Conservation (phyloP, 2,888 invertebrate genomes). For the Gymnosoma rotundatum region DNA sequence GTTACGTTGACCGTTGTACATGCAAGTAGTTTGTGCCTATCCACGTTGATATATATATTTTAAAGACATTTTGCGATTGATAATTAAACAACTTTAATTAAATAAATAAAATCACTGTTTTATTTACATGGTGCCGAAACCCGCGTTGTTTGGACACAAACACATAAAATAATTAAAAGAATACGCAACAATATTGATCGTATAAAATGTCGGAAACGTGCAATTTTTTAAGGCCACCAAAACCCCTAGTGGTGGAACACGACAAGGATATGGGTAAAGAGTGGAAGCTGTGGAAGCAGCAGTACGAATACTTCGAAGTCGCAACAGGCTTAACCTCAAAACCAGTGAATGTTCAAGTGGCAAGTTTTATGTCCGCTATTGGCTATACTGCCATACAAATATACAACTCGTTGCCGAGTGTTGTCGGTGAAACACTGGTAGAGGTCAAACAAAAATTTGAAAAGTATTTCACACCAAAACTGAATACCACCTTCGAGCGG, state of each 20-base stretch:
- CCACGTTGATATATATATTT: too few relatives aligned
- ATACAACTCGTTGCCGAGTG: background rate
- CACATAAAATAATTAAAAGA: too few relatives aligned
- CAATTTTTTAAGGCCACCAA: constrained; percentile 15
- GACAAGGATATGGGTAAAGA: constrained; percentile 20
- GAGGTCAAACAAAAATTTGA: constrained; percentile 3
- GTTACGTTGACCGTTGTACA: too few relatives aligned
- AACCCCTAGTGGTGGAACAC: constrained; percentile 1
- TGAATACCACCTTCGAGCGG: constrained; percentile 21
- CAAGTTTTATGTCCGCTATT: constrained; percentile 13
- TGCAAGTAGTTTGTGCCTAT: too few relatives aligned
- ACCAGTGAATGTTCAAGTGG: background rate
- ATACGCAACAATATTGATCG: too few relatives aligned
- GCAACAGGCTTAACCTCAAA: constrained; percentile 6
- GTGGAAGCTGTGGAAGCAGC: constrained; percentile 13
- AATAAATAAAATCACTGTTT: too few relatives aligned
- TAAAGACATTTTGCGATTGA: too few relatives aligned
- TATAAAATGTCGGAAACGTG: background rate
- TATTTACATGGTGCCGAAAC: too few relatives aligned
- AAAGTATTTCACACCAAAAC: background rate
- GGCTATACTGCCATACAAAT: constrained; percentile 13
- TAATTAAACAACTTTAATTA: too few relatives aligned
- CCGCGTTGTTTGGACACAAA: too few relatives aligned
- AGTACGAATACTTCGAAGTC: constrained; percentile 22
- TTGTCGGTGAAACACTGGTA: background rate